These are phyloP conservation scores for Apamea sordens DNA, from an alignment of 2,888 invertebrate genomes.

Conservation along the genomic window DNA sequence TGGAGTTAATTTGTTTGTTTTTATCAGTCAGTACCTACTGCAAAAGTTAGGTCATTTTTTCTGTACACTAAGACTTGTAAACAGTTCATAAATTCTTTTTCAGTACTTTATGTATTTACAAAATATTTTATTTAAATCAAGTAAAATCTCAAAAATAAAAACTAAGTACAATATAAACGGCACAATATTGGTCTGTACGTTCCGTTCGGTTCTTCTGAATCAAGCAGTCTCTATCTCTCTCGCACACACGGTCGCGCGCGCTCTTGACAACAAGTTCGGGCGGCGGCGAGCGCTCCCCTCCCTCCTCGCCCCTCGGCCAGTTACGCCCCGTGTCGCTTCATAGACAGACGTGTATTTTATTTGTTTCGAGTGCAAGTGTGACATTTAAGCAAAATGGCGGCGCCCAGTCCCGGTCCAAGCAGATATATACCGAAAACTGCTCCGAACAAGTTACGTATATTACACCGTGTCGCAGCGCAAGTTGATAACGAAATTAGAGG, in stretches of 20 bases:
- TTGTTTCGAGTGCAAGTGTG: slow-evolving; percentile 5
- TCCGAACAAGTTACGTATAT: slow-evolving; percentile 32
- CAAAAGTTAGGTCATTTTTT: background rate
- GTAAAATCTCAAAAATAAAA: background rate
- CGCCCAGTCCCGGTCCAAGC: slow-evolving; percentile 19
- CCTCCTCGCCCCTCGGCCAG: slow-evolving; percentile 18
- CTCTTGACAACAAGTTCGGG: background rate
- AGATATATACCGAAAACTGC: slow-evolving; percentile 13
- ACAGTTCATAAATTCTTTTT: background rate
- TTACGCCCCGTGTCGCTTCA: slow-evolving; percentile 28
- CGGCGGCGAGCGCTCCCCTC: background rate
- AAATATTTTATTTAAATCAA: background rate
- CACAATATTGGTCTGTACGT: background rate
- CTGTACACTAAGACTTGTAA: background rate
- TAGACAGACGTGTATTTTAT: slow-evolving; percentile 3
- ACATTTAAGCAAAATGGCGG: slow-evolving; percentile 40
- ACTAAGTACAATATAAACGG: background rate
- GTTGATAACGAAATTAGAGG: background rate
- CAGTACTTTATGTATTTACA: background rate
- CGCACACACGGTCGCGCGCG: background rate
- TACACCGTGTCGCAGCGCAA: slow-evolving; percentile 48
- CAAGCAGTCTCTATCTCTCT: slow-evolving; percentile 10
- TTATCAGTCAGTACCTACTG: background rate
- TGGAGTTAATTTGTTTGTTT: background rate
- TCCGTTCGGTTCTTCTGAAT: background rate